These are phyloP conservation scores for Busseola fusca DNA, from an alignment of 2,888 invertebrate species.

Conservation along the genomic window DNA sequence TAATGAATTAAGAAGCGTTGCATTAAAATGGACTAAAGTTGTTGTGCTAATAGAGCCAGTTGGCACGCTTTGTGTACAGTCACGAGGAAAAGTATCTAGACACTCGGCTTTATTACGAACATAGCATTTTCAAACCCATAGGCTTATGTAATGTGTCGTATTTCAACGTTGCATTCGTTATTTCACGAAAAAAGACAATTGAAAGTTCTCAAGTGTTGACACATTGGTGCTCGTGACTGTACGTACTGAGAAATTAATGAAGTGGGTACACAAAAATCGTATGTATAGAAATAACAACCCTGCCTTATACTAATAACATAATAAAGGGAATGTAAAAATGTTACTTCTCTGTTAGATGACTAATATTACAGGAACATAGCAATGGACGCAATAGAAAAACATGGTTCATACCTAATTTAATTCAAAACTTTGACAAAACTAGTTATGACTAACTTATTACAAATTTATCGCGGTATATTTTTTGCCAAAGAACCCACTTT, in stretches of 20 bases:
- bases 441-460: constrained; percentile 38
- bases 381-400: neutral
- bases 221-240: too few species aligned
- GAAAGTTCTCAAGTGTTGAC: too few species aligned
- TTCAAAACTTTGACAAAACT: constrained; percentile 32
- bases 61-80: too few species aligned
- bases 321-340: neutral
- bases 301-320: neutral
- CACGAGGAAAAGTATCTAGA: too few species aligned
- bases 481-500: constrained; percentile 43
- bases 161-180: too few species aligned
- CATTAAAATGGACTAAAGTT: too few species aligned
- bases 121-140: too few species aligned
- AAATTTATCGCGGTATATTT: constrained; percentile 27
- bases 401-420: neutral
- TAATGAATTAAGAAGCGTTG: too few species aligned
- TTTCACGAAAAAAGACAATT: too few species aligned
- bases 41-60: too few species aligned
- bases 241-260: neutral
- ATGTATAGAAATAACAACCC: neutral
- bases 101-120: too few species aligned
- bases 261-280: neutral
- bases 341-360: neutral
- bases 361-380: neutral
- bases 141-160: too few species aligned